These are phyloP conservation scores for Ianthella basta DNA, from an alignment of 37 sponge, comb jelly and placozoan genomes.

Conservation along the genomic window DNA sequence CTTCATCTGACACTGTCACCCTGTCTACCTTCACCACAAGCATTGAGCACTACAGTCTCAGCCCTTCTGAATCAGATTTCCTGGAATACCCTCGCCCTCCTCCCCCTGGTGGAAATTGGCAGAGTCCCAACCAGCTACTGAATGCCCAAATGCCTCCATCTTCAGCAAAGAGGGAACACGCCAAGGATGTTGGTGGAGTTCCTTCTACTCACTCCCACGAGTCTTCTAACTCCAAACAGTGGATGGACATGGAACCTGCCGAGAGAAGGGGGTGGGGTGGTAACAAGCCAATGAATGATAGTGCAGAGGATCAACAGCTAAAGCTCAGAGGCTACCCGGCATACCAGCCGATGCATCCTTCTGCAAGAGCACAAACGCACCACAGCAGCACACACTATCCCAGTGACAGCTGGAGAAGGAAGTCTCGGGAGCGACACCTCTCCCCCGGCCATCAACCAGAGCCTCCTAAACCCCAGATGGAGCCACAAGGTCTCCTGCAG, in stretches of 20 bases:
- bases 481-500: background rate
- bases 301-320: too few relatives aligned
- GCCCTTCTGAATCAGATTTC: slow-evolving; percentile 26
- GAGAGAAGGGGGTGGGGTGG: background rate
- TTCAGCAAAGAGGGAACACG: background rate
- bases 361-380: background rate
- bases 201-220: background rate
- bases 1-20: background rate
- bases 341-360: too few relatives aligned
- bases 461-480: background rate
- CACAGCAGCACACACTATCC: background rate
- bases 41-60: background rate
- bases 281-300: too few relatives aligned
- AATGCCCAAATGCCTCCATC: background rate
- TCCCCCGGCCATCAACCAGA: background rate
- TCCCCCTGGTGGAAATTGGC: slow-evolving; percentile 24
- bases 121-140: background rate
- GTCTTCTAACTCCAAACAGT: background rate
- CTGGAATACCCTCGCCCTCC: slow-evolving; percentile 6
- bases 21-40: background rate
- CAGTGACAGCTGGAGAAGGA: background rate
- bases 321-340: too few relatives aligned
- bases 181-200: background rate
- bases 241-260: background rate
- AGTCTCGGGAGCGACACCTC: too few relatives aligned